phyloP scores from a whole-genome alignment of 35 echinoderm and acorn worm genomes.

The Heliocidaris tuberculata region DNA sequence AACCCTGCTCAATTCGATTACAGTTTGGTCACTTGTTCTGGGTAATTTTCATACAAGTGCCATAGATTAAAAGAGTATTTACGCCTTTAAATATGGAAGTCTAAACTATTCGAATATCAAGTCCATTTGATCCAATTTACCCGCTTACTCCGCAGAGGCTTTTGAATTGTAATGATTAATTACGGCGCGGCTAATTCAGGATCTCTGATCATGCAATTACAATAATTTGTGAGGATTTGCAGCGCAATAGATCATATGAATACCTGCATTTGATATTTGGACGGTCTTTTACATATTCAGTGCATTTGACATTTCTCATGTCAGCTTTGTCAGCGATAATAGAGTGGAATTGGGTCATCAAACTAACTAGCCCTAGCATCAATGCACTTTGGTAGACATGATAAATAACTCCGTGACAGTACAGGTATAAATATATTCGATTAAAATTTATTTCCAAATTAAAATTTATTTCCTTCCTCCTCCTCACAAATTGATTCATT shows the following conservation, averaged over 20 bases:
- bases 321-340: background rate
- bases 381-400: background rate
- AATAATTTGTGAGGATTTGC: background rate
- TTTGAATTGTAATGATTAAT: conserved; percentile 6
- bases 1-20: background rate
- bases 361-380: background rate
- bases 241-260: background rate
- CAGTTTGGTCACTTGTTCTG: background rate
- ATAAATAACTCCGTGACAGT: background rate
- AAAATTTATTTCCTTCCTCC: background rate
- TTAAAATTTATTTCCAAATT: background rate
- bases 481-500: background rate
- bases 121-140: background rate
- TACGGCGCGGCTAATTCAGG: background rate
- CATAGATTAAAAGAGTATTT: background rate
- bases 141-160: background rate
- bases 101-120: background rate
- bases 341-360: background rate
- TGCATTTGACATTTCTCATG: background rate
- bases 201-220: background rate
- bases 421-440: background rate
- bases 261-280: background rate
- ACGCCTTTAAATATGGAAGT: background rate
- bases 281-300: background rate
- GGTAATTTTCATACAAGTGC: background rate